phyloP scores from a whole-genome alignment of 2,888 invertebrate genomes.

The Dione vanillae region DNA sequence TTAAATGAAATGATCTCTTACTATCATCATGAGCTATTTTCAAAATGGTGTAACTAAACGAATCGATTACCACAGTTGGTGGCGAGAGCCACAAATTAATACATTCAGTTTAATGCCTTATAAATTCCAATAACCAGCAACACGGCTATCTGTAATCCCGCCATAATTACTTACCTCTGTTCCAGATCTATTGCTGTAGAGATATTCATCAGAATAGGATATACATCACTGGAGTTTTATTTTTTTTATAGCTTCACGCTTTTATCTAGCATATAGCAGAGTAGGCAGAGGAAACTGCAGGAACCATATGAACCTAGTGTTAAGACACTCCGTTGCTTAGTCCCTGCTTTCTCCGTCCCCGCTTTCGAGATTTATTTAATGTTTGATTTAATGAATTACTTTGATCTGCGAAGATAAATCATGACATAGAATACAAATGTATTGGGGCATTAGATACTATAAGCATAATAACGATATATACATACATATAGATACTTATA shows the following conservation, averaged over 20 bases:
- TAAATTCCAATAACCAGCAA: constrained; percentile 20
- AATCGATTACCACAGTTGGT: neutral
- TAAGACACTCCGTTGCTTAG: too few relatives aligned
- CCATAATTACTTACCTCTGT: constrained; percentile 12
- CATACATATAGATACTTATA: neutral
- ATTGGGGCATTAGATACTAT: neutral
- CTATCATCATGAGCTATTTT: neutral
- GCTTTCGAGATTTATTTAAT: constrained; percentile 11
- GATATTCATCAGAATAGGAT: constrained; percentile 17
- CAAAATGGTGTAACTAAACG: neutral
- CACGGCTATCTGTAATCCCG: constrained; percentile 18
- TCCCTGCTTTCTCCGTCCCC: too few relatives aligned
- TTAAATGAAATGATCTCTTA: neutral
- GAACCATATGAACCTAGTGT: too few relatives aligned
- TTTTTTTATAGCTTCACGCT: too few relatives aligned
- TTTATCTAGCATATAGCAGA: too few relatives aligned
- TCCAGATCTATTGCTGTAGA: constrained; percentile 4
- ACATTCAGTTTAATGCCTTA: constrained; percentile 19
- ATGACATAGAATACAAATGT: neutral
- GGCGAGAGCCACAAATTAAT: constrained; percentile 10
- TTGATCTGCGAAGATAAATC: neutral
- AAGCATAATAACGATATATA: too few relatives aligned
- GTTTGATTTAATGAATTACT: constrained; percentile 19
- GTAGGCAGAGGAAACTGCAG: too few relatives aligned
- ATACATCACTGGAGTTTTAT: too few relatives aligned